A percentile compares a stretch with the other conserved stretches of the same genome.
Conservation (phyloP, 2,797 vertebrate species). For the Microchirus variegatus region DNA sequence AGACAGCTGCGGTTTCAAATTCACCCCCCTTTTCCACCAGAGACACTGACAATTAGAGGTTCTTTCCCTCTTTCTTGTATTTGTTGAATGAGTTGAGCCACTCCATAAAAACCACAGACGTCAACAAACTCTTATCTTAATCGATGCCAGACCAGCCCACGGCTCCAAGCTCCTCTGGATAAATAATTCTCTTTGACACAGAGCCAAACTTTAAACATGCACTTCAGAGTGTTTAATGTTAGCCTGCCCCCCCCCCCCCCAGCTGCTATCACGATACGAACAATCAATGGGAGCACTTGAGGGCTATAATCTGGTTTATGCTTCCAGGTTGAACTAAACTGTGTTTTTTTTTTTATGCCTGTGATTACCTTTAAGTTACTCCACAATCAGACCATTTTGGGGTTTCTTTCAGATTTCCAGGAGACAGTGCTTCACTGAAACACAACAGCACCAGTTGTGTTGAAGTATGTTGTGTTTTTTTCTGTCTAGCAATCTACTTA, state of each 20-base stretch:
- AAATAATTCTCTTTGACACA: slow-evolving; percentile 53
- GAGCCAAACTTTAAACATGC: slow-evolving; percentile 35
- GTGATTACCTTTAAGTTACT: not conserved
- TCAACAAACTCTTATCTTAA: slow-evolving; percentile 75
- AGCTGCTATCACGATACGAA: not conserved
- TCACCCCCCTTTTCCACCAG: slow-evolving; percentile 38
- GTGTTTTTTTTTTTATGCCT: not conserved
- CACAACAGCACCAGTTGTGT: not conserved
- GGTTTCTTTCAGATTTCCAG: not conserved
- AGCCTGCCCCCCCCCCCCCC: not conserved
- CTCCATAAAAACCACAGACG: slow-evolving; percentile 69
- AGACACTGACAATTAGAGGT: slow-evolving; percentile 48
- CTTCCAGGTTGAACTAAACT: not conserved
- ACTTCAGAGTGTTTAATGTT: slow-evolving; percentile 14
- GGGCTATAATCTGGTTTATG: not conserved
- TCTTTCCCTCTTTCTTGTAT: slow-evolving; percentile 26
- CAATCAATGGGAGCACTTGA: not conserved
- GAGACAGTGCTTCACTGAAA: not conserved
- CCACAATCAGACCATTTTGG: not conserved
- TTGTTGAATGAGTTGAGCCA: slow-evolving; percentile 52
- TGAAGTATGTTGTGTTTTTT: too few species aligned
- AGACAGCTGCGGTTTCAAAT: slow-evolving; percentile 18
- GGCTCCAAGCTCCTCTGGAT: slow-evolving; percentile 49
- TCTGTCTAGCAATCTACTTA: not conserved
- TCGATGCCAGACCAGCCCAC: slow-evolving; percentile 60